These are phyloP conservation scores for Vespertilio murinus DNA, from an alignment of 2,797 vertebrate species.

Conservation along the genomic window DNA sequence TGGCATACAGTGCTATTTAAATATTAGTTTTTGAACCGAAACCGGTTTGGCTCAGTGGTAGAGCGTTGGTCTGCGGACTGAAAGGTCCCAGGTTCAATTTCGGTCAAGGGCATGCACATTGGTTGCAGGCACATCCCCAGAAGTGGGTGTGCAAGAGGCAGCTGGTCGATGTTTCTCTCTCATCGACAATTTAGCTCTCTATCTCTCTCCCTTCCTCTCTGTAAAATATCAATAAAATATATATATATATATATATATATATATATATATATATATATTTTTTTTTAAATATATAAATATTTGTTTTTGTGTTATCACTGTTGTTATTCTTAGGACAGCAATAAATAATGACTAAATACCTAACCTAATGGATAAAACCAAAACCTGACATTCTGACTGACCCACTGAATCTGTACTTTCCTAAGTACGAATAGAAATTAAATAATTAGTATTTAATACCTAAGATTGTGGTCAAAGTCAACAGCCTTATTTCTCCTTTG, in stretches of 20 bases:
- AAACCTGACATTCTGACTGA: background rate
- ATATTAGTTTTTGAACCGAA: background rate
- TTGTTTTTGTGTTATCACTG: background rate
- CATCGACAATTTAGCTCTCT: too few relatives aligned
- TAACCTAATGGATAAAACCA: background rate
- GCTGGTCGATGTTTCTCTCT: too few relatives aligned
- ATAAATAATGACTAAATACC: background rate
- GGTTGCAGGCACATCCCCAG: too few relatives aligned
- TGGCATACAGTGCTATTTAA: background rate
- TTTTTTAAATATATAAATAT: background rate
- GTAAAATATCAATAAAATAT: too few relatives aligned
- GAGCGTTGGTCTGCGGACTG: too few relatives aligned
- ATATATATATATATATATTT: too few relatives aligned
- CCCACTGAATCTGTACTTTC: background rate
- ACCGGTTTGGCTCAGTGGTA: too few relatives aligned
- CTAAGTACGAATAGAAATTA: background rate
- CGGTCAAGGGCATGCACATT: too few relatives aligned
- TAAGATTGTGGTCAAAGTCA: background rate
- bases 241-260: too few relatives aligned
- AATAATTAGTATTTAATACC: background rate
- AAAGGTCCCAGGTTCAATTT: too few relatives aligned
- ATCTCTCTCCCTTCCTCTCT: too few relatives aligned
- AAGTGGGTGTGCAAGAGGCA: too few relatives aligned
- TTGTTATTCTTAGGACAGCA: conserved; percentile 1
- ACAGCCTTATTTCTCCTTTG: background rate